A percentile compares a stretch with the other conserved stretches of the same genome.
Evolutionary conservation across 2,797 vertebrate species (phyloP).

Genomic region (Pangasius macronema): DNA sequence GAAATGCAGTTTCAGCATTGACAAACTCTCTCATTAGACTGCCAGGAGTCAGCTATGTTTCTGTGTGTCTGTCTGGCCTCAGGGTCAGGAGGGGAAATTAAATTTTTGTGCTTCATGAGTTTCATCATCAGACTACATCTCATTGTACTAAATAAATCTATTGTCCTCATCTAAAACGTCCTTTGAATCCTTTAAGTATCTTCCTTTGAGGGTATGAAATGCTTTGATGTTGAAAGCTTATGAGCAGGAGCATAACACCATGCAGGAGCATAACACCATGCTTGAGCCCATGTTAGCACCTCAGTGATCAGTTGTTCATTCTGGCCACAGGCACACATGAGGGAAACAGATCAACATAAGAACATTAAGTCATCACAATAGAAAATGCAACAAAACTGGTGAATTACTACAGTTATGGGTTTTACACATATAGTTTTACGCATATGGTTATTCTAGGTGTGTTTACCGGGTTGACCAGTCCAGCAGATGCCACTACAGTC

Average conservation of each 20-base stretch:
- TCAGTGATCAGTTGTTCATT: constrained; percentile 47
- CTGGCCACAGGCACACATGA: constrained; percentile 36
- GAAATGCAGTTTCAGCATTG: constrained; percentile 39
- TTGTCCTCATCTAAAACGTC: neutral
- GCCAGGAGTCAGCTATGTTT: constrained; percentile 29
- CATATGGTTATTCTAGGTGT: neutral
- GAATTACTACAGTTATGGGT: neutral
- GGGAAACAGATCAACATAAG: constrained; percentile 8
- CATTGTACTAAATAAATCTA: neutral
- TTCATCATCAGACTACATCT: neutral
- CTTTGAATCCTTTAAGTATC: neutral
- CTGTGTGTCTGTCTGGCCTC: constrained; percentile 10
- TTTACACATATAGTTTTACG: neutral
- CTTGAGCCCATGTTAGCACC: constrained; percentile 44
- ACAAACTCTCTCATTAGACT: constrained; percentile 7
- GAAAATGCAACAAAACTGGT: neutral
- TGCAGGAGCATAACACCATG: too few species aligned
- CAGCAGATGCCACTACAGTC: constrained; percentile 76
- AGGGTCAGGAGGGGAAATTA: constrained; percentile 16
- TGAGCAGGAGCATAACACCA: neutral
- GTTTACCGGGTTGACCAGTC: constrained; percentile 82
- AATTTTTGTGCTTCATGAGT: constrained; percentile 6
- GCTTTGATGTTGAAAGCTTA: neutral
- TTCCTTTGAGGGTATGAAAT: neutral
- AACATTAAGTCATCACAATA: constrained; percentile 1